Evolutionary conservation across 1,140 invertebrate genomes (phyloP).

Genomic region (Delia radicum): DNA sequence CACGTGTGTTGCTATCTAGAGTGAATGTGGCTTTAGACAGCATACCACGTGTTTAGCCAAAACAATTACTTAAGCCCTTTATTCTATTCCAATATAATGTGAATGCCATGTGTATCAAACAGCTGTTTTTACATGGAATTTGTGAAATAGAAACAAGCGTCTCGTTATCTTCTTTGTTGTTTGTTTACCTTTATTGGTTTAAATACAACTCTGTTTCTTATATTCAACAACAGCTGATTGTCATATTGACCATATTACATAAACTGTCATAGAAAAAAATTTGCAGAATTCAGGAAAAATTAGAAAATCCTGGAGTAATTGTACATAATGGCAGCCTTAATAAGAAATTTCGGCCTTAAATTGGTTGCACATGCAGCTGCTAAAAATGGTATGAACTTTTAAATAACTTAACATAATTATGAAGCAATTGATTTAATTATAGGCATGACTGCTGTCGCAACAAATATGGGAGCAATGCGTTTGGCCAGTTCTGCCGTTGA

Average conservation of each 20-base stretch:
- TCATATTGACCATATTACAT: conserved; percentile 40
- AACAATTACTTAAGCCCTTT: too few relatives aligned
- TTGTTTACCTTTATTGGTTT: neutral
- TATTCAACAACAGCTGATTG: neutral
- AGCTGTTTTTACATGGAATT: too few relatives aligned
- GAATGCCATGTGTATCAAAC: too few relatives aligned
- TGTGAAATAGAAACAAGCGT: too few relatives aligned
- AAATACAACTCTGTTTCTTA: neutral
- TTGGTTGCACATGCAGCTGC: conserved; percentile 36
- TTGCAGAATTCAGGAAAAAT: neutral
- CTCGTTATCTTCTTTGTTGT: too few relatives aligned
- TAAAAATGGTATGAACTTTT: conserved; percentile 39
- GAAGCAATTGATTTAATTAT: conserved; percentile 18
- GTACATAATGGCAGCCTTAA: conserved; percentile 46
- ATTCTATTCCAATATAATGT: too few relatives aligned
- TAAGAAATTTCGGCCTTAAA: conserved; percentile 44
- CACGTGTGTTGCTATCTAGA: too few relatives aligned
- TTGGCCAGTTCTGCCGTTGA: conserved; percentile 38
- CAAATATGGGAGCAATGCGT: conserved; percentile 38
- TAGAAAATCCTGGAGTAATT: conserved; percentile 10
- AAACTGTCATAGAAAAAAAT: conserved; percentile 34
- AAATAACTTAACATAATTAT: neutral
- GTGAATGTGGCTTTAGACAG: too few relatives aligned
- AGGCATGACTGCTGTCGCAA: neutral
- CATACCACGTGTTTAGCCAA: too few relatives aligned